Evolutionary conservation across 2,113 vertebrate species (phyloP).

Genomic region (Thalassarche chlororhynchos): DNA sequence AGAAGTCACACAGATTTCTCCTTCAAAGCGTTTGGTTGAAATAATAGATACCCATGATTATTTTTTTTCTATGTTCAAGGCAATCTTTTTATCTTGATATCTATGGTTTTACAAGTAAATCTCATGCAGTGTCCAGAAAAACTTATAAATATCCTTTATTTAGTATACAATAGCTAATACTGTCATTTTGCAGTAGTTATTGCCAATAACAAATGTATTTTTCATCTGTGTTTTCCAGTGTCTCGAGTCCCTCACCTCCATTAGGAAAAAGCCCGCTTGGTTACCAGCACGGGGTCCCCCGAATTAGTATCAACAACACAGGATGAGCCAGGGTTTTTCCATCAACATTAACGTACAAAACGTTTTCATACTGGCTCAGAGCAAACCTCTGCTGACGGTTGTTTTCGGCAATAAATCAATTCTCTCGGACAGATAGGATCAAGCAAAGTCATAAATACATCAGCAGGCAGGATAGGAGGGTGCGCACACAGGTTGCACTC

Average conservation of each 20-base stretch:
- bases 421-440: neutral
- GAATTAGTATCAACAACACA: neutral
- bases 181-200: neutral
- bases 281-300: neutral
- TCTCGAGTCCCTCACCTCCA: neutral
- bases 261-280: neutral
- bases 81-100: neutral
- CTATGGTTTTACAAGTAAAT: neutral
- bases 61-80: neutral
- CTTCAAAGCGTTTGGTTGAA: conserved; percentile 6
- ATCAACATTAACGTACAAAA: neutral
- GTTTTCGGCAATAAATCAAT: conserved; percentile 9
- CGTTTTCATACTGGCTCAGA: neutral
- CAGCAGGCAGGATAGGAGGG: conserved; percentile 40
- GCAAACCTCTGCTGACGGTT: neutral
- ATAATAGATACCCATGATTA: neutral
- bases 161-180: neutral
- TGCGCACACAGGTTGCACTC: neutral
- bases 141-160: neutral
- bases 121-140: neutral
- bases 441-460: conserved; percentile 34
- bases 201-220: neutral
- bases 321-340: conserved; percentile 35
- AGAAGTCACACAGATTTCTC: neutral
- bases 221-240: neutral